Percentiles rank a stretch among this genome's conserved stretches.
These are phyloP conservation scores for Budorcas taxicolor DNA, from an alignment of 2,113 vertebrate genomes.

Conservation along the genomic window DNA sequence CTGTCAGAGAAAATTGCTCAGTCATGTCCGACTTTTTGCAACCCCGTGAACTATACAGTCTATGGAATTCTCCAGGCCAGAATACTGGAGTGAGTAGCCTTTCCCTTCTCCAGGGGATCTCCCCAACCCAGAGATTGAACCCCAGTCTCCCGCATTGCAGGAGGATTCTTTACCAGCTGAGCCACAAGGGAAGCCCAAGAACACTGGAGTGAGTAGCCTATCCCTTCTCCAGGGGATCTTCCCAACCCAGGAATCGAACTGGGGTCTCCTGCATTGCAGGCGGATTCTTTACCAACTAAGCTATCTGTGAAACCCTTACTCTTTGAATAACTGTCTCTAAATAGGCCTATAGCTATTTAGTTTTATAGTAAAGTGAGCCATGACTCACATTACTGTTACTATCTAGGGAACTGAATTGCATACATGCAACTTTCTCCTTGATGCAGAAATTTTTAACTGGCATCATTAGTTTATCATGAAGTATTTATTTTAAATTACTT, in stretches of 20 bases:
- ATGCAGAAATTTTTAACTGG: not conserved
- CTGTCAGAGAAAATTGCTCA: not conserved
- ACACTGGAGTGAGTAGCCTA: not conserved
- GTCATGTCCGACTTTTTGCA: not conserved
- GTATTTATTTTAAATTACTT: not conserved
- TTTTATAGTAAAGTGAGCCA: not conserved
- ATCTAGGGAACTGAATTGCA: not conserved
- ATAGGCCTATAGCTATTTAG: not conserved
- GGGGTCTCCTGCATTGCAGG: not conserved
- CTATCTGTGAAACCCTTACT: not conserved
- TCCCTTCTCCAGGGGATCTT: not conserved
- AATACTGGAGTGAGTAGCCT: not conserved
- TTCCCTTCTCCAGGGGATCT: not conserved
- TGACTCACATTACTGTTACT: not conserved
- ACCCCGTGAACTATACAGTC: not conserved
- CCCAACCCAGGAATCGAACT: rapidly evolving
- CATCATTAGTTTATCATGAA: conserved; percentile 7
- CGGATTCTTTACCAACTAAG: not conserved
- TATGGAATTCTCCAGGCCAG: not conserved
- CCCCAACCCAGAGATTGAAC: not conserved
- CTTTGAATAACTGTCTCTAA: not conserved
- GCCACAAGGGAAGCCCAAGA: not conserved
- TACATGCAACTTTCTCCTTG: not conserved
- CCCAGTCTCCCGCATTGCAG: not conserved
- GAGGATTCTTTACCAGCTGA: not conserved